phyloP scores from a whole-genome alignment of 2,797 vertebrate genomes.

The Sebastes minor region DNA sequence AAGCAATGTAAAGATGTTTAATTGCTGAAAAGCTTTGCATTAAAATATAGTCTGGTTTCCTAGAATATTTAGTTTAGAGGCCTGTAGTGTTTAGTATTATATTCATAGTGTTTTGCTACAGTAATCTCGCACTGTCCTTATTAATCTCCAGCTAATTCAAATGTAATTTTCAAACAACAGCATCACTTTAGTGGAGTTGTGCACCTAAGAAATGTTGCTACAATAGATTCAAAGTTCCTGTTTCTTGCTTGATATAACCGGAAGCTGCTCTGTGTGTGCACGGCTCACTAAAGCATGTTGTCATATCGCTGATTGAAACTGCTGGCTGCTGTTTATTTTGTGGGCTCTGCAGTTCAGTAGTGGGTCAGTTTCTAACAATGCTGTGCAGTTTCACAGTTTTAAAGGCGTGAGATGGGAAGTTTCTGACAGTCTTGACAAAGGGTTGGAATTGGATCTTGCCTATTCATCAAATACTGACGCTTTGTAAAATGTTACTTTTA shows the following conservation, averaged over 20 bases:
- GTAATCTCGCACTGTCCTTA: no score
- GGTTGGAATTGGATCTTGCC: neutral
- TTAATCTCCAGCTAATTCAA: neutral
- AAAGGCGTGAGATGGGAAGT: neutral
- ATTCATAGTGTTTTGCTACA: neutral
- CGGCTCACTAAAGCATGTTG: neutral
- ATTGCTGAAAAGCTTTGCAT: neutral
- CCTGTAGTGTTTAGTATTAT: neutral
- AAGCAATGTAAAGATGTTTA: neutral
- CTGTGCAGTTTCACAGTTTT: neutral
- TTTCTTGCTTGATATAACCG: neutral
- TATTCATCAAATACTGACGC: neutral
- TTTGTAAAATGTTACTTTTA: neutral
- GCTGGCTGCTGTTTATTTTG: conserved; percentile 5
- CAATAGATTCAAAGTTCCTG: neutral
- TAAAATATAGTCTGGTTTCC: no score
- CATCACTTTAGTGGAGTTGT: neutral
- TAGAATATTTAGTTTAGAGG: neutral
- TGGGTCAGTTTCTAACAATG: neutral
- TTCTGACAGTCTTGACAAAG: neutral
- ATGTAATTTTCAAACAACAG: neutral
- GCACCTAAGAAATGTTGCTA: neutral
- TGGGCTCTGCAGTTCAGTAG: conserved; percentile 4
- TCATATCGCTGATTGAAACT: neutral
- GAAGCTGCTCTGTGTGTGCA: neutral